Conservation (phyloP, 2,797 vertebrate genomes). For the Squalus acanthias region DNA sequence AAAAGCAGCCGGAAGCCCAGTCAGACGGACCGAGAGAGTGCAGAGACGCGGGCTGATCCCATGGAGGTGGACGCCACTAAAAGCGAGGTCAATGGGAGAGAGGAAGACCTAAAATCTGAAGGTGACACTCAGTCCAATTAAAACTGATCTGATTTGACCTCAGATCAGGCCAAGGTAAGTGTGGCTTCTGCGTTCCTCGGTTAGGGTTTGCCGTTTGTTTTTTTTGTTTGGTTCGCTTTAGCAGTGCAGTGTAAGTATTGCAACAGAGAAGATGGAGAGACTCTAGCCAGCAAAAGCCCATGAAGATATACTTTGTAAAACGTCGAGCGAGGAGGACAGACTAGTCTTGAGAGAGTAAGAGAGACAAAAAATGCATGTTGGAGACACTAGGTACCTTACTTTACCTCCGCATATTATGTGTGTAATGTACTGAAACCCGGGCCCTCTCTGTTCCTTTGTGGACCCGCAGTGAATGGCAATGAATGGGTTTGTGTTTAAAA, state of each 20-base stretch:
- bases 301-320: conserved; percentile 57
- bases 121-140: conserved; percentile 99
- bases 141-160: conserved; percentile 99
- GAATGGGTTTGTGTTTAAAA: conserved; percentile 26
- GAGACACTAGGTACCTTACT: conserved; percentile 35
- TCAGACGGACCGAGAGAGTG: conserved; percentile 75
- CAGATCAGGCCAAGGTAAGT: conserved; percentile 96
- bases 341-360: conserved; percentile 76
- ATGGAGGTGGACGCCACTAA: conserved; percentile 80
- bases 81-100: conserved; percentile 92
- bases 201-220: conserved; percentile 72
- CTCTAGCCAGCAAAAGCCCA: conserved; percentile 1
- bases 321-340: conserved; percentile 98
- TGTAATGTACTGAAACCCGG: neutral
- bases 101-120: conserved; percentile 98
- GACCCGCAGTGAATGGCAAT: conserved; percentile 15
- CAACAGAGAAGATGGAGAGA: conserved; percentile 78
- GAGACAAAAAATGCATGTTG: conserved; percentile 15
- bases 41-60: conserved; percentile 76
- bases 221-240: conserved; percentile 64
- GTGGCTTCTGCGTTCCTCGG: conserved; percentile 70
- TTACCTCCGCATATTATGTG: conserved; percentile 29
- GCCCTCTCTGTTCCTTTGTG: conserved; percentile 19
- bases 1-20: conserved; percentile 80
- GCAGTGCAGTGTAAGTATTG: conserved; percentile 99